A percentile compares a stretch with the other conserved stretches of the same genome.
Conservation (phyloP, 1,140 invertebrate genomes). For the Calliopsis andreniformis region DNA sequence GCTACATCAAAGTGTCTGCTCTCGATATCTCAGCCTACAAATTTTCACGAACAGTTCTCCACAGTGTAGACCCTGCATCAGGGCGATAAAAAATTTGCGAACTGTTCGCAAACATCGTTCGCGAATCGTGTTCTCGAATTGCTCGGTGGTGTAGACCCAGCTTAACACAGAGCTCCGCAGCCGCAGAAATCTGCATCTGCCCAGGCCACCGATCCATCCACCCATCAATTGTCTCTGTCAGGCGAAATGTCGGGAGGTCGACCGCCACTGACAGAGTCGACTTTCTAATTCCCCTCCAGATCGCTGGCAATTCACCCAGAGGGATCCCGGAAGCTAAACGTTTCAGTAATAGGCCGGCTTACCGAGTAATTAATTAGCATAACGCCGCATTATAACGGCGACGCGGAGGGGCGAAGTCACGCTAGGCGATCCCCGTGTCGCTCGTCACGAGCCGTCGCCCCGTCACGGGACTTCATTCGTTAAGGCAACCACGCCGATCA, state of each 20-base stretch:
- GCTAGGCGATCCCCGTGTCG: constrained; percentile 24
- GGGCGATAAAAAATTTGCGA: too few species aligned
- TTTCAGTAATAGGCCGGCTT: constrained; percentile 6
- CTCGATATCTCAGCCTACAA: too few species aligned
- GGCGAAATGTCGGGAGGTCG: not conserved
- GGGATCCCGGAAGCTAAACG: constrained; percentile 2
- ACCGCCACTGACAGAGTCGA: not conserved
- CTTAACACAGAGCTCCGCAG: too few species aligned
- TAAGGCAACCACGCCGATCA: constrained; percentile 25
- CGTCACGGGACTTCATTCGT: constrained; percentile 28
- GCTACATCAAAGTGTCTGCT: too few species aligned
- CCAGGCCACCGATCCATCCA: too few species aligned
- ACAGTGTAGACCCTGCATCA: too few species aligned
- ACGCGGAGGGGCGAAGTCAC: not conserved
- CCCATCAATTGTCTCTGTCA: not conserved
- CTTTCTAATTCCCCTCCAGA: constrained; percentile 13
- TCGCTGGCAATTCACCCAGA: not conserved
- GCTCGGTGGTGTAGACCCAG: too few species aligned
- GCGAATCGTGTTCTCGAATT: too few species aligned
- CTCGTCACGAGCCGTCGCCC: constrained; percentile 24
- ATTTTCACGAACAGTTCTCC: too few species aligned
- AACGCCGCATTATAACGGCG: constrained; percentile 1
- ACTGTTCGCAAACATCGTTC: too few species aligned
- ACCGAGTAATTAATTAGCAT: constrained; percentile 32
- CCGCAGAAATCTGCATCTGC: too few species aligned